These are phyloP conservation scores for Danio aesculapii DNA, from an alignment of 2,797 vertebrate species.

Conservation along the genomic window DNA sequence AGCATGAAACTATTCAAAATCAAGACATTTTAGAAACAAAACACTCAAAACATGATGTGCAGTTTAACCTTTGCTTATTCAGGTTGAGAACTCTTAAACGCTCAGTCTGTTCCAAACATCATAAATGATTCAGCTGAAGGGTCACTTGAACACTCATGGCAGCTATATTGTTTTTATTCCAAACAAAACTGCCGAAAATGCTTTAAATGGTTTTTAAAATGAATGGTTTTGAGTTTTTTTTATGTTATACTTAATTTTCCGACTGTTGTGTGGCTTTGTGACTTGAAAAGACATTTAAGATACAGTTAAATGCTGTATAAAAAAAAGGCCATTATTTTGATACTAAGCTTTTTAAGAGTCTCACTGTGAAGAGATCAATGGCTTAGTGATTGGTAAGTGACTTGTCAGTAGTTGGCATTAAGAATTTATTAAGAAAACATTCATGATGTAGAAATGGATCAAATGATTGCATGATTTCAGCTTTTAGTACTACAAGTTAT, in stretches of 20 bases:
- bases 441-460: background rate
- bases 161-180: background rate
- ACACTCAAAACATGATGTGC: constrained; percentile 3
- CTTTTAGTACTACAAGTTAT: no score
- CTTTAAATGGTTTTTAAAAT: background rate
- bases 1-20: background rate
- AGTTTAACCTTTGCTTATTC: constrained; percentile 20
- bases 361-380: background rate
- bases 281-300: background rate
- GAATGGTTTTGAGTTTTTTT: background rate
- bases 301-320: background rate
- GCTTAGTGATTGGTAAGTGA: background rate
- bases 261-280: background rate
- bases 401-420: no score
- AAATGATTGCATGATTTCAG: background rate
- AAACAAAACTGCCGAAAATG: background rate
- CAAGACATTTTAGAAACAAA: background rate
- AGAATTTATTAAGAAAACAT: no score
- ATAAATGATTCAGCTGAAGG: background rate
- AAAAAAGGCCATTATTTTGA: no score
- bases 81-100: background rate
- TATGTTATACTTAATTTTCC: background rate
- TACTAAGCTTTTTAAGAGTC: background rate
- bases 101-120: background rate
- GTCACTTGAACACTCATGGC: background rate